Evolutionary conservation across 2,113 vertebrate genomes (phyloP).

Genomic region (Syngnathus scovelli): DNA sequence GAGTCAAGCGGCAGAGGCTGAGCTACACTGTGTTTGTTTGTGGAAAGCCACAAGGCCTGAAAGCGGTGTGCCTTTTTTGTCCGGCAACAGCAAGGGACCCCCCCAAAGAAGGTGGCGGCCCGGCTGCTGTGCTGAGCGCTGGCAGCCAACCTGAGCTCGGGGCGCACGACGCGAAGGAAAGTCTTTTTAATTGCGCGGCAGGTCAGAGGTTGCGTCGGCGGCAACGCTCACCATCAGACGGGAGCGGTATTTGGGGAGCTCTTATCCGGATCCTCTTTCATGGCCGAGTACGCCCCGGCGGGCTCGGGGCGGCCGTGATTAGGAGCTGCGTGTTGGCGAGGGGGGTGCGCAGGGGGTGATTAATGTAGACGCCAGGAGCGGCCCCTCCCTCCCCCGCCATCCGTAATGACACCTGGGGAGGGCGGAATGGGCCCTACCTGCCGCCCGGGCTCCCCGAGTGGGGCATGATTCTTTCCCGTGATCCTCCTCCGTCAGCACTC

Average conservation of each 20-base stretch:
- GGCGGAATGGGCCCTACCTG: conserved; percentile 60
- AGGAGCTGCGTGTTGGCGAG: conserved; percentile 52
- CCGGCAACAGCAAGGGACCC: no score
- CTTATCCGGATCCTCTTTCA: conserved; percentile 71
- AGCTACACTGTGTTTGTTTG: no score
- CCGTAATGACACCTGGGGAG: conserved; percentile 73
- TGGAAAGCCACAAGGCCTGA: no score
- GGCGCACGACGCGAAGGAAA: conserved; percentile 40
- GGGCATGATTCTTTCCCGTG: conserved; percentile 72
- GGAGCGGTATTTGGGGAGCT: conserved; percentile 70
- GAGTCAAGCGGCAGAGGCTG: no score
- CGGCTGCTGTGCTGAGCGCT: no score
- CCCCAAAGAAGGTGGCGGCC: no score
- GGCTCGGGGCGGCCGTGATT: conserved; percentile 64
- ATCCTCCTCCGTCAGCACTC: conserved; percentile 79
- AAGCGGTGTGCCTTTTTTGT: no score
- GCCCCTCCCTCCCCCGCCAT: conserved; percentile 59
- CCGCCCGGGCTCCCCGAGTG: conserved; percentile 65
- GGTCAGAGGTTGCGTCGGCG: conserved; percentile 70
- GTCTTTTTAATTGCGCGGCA: conserved; percentile 72
- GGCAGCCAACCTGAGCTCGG: conserved; percentile 1
- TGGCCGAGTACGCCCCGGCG: conserved; percentile 56
- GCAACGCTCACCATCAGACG: conserved; percentile 69
- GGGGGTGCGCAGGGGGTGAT: conserved; percentile 56
- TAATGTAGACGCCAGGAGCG: conserved; percentile 74